Evolutionary conservation across 2,888 invertebrate genomes (phyloP).

Genomic region (Cephus runcator): DNA sequence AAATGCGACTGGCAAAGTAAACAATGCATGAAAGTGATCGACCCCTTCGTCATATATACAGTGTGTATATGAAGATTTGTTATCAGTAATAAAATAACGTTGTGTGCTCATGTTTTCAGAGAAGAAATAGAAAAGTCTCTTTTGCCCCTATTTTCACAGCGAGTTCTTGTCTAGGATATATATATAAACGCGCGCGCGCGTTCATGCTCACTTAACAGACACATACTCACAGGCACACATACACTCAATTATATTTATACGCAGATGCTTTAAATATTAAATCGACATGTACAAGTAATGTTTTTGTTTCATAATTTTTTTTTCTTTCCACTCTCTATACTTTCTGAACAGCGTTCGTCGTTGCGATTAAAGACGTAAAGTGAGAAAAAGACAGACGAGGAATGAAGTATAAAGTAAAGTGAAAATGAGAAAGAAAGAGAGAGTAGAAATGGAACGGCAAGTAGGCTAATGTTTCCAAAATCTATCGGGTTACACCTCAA

Average conservation of each 20-base stretch:
- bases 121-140: not conserved
- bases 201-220: not conserved
- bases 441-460: not conserved
- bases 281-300: constrained; percentile 15
- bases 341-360: constrained; percentile 6
- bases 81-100: not conserved
- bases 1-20: not conserved
- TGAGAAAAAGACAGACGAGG: not conserved
- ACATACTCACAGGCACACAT: not conserved
- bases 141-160: not conserved
- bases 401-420: not conserved
- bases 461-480: not conserved
- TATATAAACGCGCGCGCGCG: not conserved
- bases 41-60: not conserved
- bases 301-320: constrained; percentile 5
- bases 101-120: not conserved
- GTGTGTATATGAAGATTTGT: not conserved
- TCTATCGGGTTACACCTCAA: not conserved
- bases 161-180: not conserved
- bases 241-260: constrained; percentile 9
- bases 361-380: not conserved
- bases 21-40: not conserved
- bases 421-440: not conserved
- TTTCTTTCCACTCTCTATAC: constrained; percentile 5
- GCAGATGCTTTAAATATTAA: constrained; percentile 12